Conservation (phyloP, 2,113 vertebrate species). For the Cygnus atratus region DNA sequence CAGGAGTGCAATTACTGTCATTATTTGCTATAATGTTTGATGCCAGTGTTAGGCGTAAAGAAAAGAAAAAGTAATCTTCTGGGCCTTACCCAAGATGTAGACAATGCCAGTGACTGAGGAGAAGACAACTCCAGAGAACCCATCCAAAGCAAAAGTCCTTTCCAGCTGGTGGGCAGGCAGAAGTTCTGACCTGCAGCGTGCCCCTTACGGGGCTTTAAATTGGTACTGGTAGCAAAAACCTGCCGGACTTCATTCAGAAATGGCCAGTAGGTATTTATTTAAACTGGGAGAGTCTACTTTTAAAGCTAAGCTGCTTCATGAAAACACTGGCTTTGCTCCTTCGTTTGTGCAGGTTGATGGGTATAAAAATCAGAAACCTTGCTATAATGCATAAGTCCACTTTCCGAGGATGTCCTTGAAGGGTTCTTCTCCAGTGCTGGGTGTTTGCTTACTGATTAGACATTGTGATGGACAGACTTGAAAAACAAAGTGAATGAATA, state of each 20-base stretch:
- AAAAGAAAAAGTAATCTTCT: background rate
- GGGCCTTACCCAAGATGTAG: background rate
- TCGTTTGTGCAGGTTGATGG: background rate
- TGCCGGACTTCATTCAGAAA: background rate
- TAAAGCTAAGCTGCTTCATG: background rate
- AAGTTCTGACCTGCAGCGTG: rapidly evolving
- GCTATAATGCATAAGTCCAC: background rate
- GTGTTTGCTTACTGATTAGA: background rate
- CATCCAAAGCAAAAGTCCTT: background rate
- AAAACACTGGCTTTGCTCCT: background rate
- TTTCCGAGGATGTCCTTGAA: background rate
- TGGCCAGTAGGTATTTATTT: background rate
- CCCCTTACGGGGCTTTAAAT: background rate
- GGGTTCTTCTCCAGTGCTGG: background rate
- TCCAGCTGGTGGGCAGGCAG: background rate
- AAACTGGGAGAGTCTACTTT: background rate
- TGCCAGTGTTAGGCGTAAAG: background rate
- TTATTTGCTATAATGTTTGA: background rate
- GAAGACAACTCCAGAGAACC: background rate
- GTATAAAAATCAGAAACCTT: background rate
- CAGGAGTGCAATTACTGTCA: background rate
- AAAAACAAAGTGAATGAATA: background rate
- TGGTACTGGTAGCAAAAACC: background rate
- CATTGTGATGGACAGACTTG: background rate
- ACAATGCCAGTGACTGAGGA: background rate